Conservation (phyloP, 2,113 vertebrate genomes). For the Tyrannus savana region DNA sequence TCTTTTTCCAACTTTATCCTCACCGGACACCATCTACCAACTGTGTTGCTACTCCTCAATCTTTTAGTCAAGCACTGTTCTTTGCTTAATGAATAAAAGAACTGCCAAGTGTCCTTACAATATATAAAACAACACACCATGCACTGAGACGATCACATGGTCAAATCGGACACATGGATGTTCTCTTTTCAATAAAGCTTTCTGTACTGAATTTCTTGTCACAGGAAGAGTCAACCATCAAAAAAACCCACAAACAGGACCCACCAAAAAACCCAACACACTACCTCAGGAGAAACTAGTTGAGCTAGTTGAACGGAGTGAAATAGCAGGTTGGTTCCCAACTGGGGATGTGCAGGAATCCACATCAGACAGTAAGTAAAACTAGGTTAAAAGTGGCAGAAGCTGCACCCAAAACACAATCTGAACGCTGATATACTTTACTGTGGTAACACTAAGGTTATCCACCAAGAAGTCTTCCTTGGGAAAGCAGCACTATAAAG, state of each 20-base stretch:
- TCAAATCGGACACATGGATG: neutral
- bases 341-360: neutral
- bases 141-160: fast-evolving
- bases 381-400: neutral
- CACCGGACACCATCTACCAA: neutral
- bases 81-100: neutral
- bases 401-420: neutral
- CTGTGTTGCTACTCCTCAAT: neutral
- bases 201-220: neutral
- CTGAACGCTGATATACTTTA: neutral
- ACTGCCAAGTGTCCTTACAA: neutral
- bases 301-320: neutral
- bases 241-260: neutral
- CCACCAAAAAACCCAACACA: neutral
- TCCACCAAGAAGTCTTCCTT: neutral
- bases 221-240: neutral
- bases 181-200: neutral
- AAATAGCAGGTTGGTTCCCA: neutral
- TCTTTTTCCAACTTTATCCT: neutral
- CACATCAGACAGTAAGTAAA: neutral
- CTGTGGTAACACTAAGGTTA: neutral
- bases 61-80: neutral
- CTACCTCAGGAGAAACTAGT: neutral
- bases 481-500: neutral
- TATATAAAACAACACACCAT: neutral